Conservation (phyloP, 2,888 invertebrate genomes). For the Aricia artaxerxes region DNA sequence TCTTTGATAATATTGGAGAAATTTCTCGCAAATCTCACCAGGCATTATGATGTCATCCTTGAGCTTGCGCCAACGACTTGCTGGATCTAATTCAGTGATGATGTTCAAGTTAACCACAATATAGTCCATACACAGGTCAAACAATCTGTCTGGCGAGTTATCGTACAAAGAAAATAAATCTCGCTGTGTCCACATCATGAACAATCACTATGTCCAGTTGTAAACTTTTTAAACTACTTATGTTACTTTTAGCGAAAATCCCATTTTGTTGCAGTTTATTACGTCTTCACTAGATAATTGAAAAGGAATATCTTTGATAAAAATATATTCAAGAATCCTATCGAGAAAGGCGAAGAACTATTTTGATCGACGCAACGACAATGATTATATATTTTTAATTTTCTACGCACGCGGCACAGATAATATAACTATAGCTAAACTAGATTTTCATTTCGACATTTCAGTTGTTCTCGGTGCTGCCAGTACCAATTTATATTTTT, state of each 20-base stretch:
- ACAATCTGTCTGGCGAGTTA: conserved; percentile 80
- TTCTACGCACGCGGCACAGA: neutral
- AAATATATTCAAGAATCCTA: conserved; percentile 34
- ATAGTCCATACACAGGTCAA: conserved; percentile 83
- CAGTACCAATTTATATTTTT: neutral
- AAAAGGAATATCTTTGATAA: neutral
- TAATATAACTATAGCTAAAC: neutral
- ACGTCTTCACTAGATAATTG: conserved; percentile 16
- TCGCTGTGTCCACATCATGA: conserved; percentile 56
- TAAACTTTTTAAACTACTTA: conserved; percentile 42
- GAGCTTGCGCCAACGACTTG: conserved; percentile 72
- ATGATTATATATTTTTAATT: conserved; percentile 32
- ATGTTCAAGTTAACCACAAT: conserved; percentile 83
- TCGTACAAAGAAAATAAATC: conserved; percentile 57
- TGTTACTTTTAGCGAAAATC: conserved; percentile 31
- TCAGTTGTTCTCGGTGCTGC: neutral
- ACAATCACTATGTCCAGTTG: conserved; percentile 38
- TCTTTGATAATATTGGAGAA: conserved; percentile 81
- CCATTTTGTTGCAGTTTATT: conserved; percentile 35
- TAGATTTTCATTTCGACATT: neutral
- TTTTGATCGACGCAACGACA: conserved; percentile 48
- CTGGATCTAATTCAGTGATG: conserved; percentile 76
- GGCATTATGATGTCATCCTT: conserved; percentile 84
- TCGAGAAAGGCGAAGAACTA: conserved; percentile 39
- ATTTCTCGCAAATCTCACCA: conserved; percentile 85